phyloP scores from a whole-genome alignment of 2,797 vertebrate genomes.

The Bovichtus diacanthus region DNA sequence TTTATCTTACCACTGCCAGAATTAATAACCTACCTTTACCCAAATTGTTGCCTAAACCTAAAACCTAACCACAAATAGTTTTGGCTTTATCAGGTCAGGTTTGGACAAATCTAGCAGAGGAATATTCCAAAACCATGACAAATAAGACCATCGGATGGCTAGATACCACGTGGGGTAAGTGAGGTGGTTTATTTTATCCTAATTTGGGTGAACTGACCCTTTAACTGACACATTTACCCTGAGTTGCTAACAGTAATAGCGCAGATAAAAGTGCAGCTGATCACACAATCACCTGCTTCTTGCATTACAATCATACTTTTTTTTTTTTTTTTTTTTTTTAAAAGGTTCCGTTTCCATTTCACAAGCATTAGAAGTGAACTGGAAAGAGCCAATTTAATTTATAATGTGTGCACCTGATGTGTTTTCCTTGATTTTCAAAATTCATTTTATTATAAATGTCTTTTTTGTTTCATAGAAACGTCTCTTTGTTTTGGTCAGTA shows the following conservation, averaged over 20 bases:
- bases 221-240: not conserved
- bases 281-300: conserved; percentile 11
- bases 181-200: not conserved
- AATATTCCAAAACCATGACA: not conserved
- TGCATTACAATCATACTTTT: conserved; percentile 22
- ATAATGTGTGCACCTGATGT: conserved; percentile 13
- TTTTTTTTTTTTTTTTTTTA: not conserved
- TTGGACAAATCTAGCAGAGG: not conserved
- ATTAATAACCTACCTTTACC: not conserved
- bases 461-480: conserved; percentile 36
- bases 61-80: not conserved
- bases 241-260: not conserved
- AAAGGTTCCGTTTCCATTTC: not conserved
- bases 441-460: not conserved
- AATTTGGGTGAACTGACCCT: not conserved
- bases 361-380: not conserved
- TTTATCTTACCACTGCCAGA: no score
- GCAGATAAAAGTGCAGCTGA: not conserved
- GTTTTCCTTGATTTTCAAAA: not conserved
- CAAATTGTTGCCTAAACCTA: not conserved
- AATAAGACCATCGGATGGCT: not conserved
- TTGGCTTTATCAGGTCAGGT: not conserved
- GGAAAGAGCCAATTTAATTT: not conserved
- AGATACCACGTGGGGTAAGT: not conserved
- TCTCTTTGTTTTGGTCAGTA: conserved; percentile 51